Percentiles rank a stretch among this genome's conserved stretches.
Evolutionary conservation across 2,888 invertebrate genomes (phyloP).

Genomic region (Agonum fuliginosum): DNA sequence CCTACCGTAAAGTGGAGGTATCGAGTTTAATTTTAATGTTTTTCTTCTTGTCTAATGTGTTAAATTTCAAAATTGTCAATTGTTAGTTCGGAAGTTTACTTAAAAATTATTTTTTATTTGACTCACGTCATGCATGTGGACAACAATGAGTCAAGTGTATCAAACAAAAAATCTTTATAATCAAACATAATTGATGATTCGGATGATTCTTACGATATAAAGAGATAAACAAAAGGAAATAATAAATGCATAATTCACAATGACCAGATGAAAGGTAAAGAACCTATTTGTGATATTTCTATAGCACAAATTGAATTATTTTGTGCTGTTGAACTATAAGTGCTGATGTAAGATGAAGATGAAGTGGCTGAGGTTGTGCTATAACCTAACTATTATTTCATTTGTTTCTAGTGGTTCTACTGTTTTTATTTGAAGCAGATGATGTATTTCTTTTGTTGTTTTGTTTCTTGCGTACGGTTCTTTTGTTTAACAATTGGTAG

Average conservation of each 20-base stretch:
- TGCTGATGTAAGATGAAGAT: background rate
- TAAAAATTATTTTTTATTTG: background rate
- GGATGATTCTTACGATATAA: background rate
- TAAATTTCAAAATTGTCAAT: background rate
- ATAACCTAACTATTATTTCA: conserved; percentile 19
- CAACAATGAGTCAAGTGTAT: conserved; percentile 9
- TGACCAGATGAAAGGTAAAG: conserved; percentile 30
- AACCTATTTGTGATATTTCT: conserved; percentile 20
- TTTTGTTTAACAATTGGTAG: background rate
- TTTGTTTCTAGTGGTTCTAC: conserved; percentile 5
- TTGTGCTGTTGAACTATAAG: conserved; percentile 2
- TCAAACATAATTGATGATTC: conserved; percentile 21
- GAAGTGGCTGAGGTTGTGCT: background rate
- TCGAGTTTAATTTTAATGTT: no score
- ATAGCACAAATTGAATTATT: conserved; percentile 19
- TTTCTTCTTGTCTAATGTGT: background rate
- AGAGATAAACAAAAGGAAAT: conserved; percentile 19
- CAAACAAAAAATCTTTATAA: background rate
- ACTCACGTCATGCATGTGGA: background rate
- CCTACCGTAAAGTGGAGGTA: no score
- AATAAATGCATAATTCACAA: background rate
- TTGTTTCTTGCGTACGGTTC: no score
- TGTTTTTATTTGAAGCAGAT: background rate
- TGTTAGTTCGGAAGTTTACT: background rate
- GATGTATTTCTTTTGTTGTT: background rate